phyloP scores from a whole-genome alignment of 2,113 vertebrate species.

The Chaetodon auriga region DNA sequence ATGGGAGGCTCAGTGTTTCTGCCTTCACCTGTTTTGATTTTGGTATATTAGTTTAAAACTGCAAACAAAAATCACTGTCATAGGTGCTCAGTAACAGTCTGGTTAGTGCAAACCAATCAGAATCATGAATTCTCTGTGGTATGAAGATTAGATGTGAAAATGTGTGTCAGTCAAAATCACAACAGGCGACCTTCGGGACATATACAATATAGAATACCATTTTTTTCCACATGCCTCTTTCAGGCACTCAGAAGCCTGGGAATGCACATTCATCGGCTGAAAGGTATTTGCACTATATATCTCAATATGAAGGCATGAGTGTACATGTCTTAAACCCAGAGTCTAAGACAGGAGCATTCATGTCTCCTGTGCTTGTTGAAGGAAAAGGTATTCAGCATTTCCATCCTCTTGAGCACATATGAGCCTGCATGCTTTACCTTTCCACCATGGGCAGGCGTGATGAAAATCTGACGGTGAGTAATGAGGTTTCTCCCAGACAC shows the following conservation, averaged over 20 bases:
- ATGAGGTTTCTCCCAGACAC: constrained; percentile 12
- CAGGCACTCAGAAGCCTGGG: constrained; percentile 16
- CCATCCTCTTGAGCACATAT: constrained; percentile 41
- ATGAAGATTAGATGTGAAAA: neutral
- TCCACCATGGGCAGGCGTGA: constrained; percentile 8
- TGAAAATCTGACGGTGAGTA: constrained; percentile 28
- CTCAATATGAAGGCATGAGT: constrained; percentile 34
- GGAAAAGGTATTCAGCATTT: constrained; percentile 38
- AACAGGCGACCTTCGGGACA: neutral
- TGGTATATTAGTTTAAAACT: neutral
- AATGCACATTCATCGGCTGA: constrained; percentile 14
- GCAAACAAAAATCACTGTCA: neutral
- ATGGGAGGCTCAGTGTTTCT: neutral
- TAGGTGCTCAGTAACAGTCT: neutral
- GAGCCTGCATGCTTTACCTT: constrained; percentile 36
- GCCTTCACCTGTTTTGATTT: neutral
- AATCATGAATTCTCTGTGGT: neutral
- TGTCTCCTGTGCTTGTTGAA: constrained; percentile 52
- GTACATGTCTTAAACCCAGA: constrained; percentile 32
- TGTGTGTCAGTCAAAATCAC: neutral
- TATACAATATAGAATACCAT: neutral
- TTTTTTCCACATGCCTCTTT: neutral
- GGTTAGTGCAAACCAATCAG: neutral
- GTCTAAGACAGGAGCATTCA: constrained; percentile 49
- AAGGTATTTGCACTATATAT: constrained; percentile 42